Percentiles rank a stretch among this genome's conserved stretches.
phyloP scores from a whole-genome alignment of 2,888 invertebrate species.

The Tipula lateralis region DNA sequence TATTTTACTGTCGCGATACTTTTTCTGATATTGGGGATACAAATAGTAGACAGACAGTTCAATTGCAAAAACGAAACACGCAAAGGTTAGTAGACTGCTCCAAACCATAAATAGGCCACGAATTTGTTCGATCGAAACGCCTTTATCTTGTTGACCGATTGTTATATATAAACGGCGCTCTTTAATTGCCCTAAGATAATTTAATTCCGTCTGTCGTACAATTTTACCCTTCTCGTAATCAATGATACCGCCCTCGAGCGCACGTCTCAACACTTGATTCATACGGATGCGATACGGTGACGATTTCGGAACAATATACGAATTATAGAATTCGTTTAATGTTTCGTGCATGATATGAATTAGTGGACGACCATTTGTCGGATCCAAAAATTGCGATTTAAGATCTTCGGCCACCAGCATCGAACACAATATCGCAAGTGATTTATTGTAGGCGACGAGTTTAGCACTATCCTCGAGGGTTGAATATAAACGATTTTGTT shows the following conservation, averaged over 20 bases:
- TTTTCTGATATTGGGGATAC: neutral
- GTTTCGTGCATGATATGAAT: neutral
- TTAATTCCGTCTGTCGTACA: neutral
- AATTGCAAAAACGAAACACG: neutral
- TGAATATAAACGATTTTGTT: neutral
- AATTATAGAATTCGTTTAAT: neutral
- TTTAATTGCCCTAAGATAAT: neutral
- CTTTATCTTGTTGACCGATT: neutral
- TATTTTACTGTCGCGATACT: neutral
- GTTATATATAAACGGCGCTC: neutral
- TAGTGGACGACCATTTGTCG: neutral
- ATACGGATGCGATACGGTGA: neutral
- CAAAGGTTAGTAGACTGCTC: neutral
- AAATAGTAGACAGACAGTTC: neutral
- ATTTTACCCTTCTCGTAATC: neutral
- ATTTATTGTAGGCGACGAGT: neutral
- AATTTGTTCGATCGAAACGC: neutral
- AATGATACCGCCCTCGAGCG: neutral
- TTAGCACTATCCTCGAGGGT: neutral
- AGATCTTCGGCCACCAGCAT: neutral
- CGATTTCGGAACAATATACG: slow-evolving; percentile 24
- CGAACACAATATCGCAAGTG: neutral
- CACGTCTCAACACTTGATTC: neutral
- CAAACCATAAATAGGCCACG: neutral
- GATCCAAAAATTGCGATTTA: neutral